Evolutionary conservation across 2,113 vertebrate genomes (phyloP).

Genomic region (Oenanthe melanoleuca): DNA sequence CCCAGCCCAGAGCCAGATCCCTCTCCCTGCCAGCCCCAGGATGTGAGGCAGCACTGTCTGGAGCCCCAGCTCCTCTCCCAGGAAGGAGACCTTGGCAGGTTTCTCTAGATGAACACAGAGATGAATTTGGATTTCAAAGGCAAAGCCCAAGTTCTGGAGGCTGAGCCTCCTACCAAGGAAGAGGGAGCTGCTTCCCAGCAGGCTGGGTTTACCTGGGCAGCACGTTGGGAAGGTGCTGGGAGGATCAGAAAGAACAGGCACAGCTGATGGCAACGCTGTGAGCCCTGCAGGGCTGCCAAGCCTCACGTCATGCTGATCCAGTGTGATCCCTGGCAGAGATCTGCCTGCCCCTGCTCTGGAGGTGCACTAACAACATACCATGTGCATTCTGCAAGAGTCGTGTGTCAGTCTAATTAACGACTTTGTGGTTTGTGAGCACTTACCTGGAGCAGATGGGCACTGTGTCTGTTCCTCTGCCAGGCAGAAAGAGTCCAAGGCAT

Average conservation of each 20-base stretch:
- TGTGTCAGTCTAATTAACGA: slow-evolving; percentile 71
- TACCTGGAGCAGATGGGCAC: slow-evolving; percentile 67
- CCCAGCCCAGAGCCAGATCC: not conserved
- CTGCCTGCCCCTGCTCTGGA: slow-evolving; percentile 4
- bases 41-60: not conserved
- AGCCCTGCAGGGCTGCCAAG: slow-evolving; percentile 16
- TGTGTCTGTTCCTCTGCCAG: slow-evolving; percentile 70
- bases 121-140: slow-evolving; percentile 8
- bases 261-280: slow-evolving; percentile 12
- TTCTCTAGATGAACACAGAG: not conserved
- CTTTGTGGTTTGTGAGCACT: slow-evolving; percentile 66
- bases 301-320: slow-evolving; percentile 44
- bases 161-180: not conserved
- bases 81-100: slow-evolving; percentile 17
- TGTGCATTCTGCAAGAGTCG: slow-evolving; percentile 55
- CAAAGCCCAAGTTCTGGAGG: not conserved
- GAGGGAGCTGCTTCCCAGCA: slow-evolving; percentile 12
- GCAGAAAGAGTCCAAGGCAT: slow-evolving; percentile 48
- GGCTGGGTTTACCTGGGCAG: not conserved
- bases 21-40: not conserved
- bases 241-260: slow-evolving; percentile 47
- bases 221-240: slow-evolving; percentile 11
- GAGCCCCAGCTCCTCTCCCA: not conserved
- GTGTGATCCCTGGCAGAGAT: no score
- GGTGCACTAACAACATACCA: slow-evolving; percentile 43